Conservation (phyloP, 2,113 vertebrate genomes). For the Cottus gobio region DNA sequence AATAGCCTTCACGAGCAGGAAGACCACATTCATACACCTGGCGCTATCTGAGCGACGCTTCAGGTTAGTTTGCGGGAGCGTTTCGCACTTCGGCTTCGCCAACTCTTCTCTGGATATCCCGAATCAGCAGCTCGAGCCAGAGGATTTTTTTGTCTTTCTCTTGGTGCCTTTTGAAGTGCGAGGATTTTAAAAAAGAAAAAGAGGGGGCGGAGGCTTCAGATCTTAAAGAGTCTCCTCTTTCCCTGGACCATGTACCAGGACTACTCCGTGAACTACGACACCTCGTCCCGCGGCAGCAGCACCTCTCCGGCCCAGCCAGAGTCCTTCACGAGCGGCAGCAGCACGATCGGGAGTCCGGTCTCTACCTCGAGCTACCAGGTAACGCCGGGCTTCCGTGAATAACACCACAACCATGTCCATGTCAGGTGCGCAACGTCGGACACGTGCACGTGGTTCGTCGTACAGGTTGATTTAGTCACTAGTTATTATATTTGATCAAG, state of each 20-base stretch:
- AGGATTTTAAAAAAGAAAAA: constrained; percentile 57
- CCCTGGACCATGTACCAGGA: constrained; percentile 98
- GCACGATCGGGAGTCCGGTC: constrained; percentile 84
- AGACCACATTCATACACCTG: neutral
- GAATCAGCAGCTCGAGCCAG: constrained; percentile 51
- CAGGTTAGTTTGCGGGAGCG: constrained; percentile 42
- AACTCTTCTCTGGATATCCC: constrained; percentile 67
- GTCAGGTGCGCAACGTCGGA: neutral
- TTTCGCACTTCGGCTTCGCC: constrained; percentile 45
- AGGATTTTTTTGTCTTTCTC: constrained; percentile 59
- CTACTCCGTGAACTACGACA: constrained; percentile 97
- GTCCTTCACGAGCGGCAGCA: constrained; percentile 90
- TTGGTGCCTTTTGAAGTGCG: constrained; percentile 69
- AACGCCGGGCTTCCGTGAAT: constrained; percentile 27
- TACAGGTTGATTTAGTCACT: neutral
- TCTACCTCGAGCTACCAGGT: constrained; percentile 92
- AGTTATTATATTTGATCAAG: neutral
- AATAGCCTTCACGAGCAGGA: constrained; percentile 6
- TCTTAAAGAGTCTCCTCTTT: constrained; percentile 61
- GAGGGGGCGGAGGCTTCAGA: constrained; percentile 43
- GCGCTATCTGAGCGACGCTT: constrained; percentile 28
- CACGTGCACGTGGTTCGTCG: neutral
- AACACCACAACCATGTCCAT: accelerated
- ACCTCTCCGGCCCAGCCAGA: constrained; percentile 93
- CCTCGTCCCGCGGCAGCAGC: constrained; percentile 97